Percentiles rank a stretch among this genome's conserved stretches.
Evolutionary conservation across 2,113 vertebrate species (phyloP).

Genomic region (Etheostoma spectabile): DNA sequence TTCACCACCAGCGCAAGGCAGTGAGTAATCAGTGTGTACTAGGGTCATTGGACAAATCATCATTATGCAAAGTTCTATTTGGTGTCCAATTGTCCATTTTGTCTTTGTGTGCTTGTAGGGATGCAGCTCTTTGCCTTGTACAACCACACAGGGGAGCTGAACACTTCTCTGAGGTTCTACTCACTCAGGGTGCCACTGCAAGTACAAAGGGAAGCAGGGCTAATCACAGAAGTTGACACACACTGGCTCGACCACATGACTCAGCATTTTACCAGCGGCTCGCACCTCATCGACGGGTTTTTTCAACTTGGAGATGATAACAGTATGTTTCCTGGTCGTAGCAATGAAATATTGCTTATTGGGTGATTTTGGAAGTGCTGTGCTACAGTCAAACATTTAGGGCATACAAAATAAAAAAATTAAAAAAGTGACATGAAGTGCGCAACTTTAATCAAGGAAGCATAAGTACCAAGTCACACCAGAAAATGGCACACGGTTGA

Average conservation of each 20-base stretch:
- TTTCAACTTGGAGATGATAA: conserved; percentile 88
- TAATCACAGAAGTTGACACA: conserved; percentile 88
- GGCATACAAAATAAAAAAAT: not conserved
- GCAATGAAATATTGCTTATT: not conserved
- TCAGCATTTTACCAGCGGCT: conserved; percentile 94
- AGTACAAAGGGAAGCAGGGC: conserved; percentile 88
- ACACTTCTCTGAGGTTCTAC: conserved; percentile 88
- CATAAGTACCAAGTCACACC: not conserved
- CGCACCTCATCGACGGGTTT: conserved; percentile 90
- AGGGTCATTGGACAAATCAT: not conserved
- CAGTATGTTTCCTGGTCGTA: conserved; percentile 71
- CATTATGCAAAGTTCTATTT: not conserved
- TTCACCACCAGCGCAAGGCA: conserved; percentile 42
- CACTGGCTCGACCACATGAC: conserved; percentile 98
- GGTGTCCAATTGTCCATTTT: not conserved
- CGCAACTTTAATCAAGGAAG: not conserved
- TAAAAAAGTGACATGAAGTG: not conserved
- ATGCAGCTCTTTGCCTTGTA: conserved; percentile 92
- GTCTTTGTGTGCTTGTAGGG: conserved; percentile 74
- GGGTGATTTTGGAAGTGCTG: not conserved
- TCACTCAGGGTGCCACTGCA: conserved; percentile 91
- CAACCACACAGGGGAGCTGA: conserved; percentile 88
- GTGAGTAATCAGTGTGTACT: conserved; percentile 58
- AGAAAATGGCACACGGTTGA: not conserved
- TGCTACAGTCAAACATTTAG: not conserved